phyloP scores from a whole-genome alignment of 37 sponge, comb jelly and placozoan genomes.

The Amphimedon queenslandica region DNA sequence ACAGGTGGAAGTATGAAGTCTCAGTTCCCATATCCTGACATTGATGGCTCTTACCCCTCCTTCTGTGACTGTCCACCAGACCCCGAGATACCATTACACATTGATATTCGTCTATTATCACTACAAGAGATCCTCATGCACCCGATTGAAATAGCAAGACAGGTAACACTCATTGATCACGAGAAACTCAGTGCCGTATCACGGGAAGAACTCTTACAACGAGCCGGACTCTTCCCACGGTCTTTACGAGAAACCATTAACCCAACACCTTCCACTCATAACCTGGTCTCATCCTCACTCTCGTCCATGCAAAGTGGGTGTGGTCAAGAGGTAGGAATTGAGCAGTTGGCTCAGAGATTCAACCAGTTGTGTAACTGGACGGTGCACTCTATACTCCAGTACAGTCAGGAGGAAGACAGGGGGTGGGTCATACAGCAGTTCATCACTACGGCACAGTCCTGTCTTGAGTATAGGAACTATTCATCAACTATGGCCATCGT shows the following conservation, averaged over 20 bases:
- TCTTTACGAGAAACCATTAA: not conserved
- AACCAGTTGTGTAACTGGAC: constrained; percentile 88
- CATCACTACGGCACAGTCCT: constrained; percentile 66
- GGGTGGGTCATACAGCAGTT: constrained; percentile 51
- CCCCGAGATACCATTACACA: constrained; percentile 60
- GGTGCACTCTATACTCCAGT: constrained; percentile 45
- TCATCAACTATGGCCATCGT: constrained; percentile 83
- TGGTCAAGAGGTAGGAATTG: constrained; percentile 38
- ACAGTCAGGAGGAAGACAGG: constrained; percentile 61
- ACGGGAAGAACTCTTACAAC: constrained; percentile 51
- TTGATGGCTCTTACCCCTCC: not conserved
- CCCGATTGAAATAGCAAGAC: constrained; percentile 91
- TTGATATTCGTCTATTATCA: constrained; percentile 47
- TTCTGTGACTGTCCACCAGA: constrained; percentile 93
- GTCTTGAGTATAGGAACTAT: constrained; percentile 76
- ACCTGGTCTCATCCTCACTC: not conserved
- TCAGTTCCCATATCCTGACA: constrained; percentile 2
- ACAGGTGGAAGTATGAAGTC: not conserved
- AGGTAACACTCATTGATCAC: constrained; percentile 93
- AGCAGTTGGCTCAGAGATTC: constrained; percentile 70
- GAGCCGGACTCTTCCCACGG: constrained; percentile 49
- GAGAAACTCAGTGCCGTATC: constrained; percentile 55
- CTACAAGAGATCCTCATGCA: constrained; percentile 58
- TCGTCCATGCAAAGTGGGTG: not conserved
- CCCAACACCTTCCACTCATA: not conserved